Evolutionary conservation across 2,888 invertebrate species (phyloP).

Genomic region (Cryptocheilus praepositus): DNA sequence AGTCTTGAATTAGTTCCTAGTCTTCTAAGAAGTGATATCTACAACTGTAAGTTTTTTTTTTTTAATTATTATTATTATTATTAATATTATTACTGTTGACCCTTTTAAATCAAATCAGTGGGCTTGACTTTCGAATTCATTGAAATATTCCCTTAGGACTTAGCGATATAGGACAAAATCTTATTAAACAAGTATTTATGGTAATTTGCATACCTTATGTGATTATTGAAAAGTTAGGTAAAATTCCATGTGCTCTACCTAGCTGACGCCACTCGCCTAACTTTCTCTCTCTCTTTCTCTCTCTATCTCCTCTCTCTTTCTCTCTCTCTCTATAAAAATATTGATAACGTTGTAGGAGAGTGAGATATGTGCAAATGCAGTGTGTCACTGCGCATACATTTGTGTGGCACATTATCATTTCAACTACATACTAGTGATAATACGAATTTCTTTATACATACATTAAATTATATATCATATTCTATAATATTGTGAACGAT

Average conservation of each 20-base stretch:
- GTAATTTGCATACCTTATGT: conserved; percentile 62
- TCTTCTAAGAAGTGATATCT: conserved; percentile 67
- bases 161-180: conserved; percentile 47
- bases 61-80: conserved; percentile 25
- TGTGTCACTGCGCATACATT: conserved; percentile 46
- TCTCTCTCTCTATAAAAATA: conserved; percentile 59
- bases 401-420: conserved; percentile 55
- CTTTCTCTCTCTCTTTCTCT: conserved; percentile 59
- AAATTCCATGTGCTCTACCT: conserved; percentile 63
- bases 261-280: conserved; percentile 60
- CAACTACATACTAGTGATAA: conserved; percentile 45
- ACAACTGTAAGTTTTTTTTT: conserved; percentile 52
- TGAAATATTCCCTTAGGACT: conserved; percentile 54
- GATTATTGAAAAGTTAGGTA: conserved; percentile 67
- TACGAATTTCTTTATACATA: conserved; percentile 48
- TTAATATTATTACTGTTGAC: conserved; percentile 39
- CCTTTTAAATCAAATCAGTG: conserved; percentile 48
- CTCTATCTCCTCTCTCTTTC: conserved; percentile 60
- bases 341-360: conserved; percentile 45
- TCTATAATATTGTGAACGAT: conserved; percentile 46
- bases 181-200: conserved; percentile 54
- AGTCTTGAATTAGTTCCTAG: conserved; percentile 69
- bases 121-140: conserved; percentile 63
- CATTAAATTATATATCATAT: conserved; percentile 45
- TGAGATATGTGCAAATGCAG: conserved; percentile 40